Conservation (phyloP, 2,888 invertebrate species). For the Drosophila tanythrix region DNA sequence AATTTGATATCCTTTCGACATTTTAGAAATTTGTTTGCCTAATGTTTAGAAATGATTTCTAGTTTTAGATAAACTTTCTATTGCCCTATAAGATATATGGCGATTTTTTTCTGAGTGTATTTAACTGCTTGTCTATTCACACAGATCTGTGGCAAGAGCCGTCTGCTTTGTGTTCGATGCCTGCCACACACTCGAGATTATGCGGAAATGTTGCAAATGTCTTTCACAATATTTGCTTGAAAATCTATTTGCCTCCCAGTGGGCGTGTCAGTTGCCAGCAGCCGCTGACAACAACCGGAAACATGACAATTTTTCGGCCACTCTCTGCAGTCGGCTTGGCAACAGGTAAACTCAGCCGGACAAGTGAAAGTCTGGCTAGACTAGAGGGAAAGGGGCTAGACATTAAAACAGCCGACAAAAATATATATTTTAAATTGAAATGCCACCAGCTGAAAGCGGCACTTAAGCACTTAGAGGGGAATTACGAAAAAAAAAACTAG, state of each 20-base stretch:
- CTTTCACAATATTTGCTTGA: constrained; percentile 38
- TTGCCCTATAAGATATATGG: neutral
- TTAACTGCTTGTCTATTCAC: constrained; percentile 15
- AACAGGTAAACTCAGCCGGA: constrained; percentile 54
- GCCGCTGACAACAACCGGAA: constrained; percentile 36
- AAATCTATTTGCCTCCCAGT: constrained; percentile 40
- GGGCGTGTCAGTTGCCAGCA: constrained; percentile 36
- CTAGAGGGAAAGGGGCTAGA: constrained; percentile 19
- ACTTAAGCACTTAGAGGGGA: neutral
- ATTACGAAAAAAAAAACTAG: neutral
- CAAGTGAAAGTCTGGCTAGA: constrained; percentile 57
- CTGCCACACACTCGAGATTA: constrained; percentile 51
- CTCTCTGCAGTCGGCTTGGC: constrained; percentile 41
- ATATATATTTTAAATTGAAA: constrained; percentile 5
- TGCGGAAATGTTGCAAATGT: constrained; percentile 68
- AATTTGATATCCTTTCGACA: neutral
- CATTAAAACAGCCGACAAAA: neutral
- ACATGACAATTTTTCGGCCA: constrained; percentile 44
- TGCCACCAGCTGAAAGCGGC: constrained; percentile 10
- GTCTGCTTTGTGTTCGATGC: constrained; percentile 49
- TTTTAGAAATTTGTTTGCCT: neutral
- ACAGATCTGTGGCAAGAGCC: constrained; percentile 27
- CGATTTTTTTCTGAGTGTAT: neutral
- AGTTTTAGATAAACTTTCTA: neutral
- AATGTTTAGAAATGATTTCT: neutral